Conservation (phyloP, 2,888 invertebrate species). For the Eudasyphora cyanicolor region DNA sequence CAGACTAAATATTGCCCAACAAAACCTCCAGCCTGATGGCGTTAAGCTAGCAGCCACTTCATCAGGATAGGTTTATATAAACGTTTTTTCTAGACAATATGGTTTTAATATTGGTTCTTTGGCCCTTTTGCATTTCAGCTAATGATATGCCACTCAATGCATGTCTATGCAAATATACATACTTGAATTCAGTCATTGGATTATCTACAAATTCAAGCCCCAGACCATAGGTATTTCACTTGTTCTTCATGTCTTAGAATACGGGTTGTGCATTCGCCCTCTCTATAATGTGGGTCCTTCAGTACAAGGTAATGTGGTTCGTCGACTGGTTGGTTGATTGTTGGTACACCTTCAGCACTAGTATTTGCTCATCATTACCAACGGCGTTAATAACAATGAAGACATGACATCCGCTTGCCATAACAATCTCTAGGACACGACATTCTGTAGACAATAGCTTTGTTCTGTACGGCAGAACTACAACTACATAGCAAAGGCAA, state of each 20-base stretch:
- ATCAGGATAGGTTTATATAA: no score
- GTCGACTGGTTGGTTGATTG: neutral
- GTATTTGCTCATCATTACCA: conserved; percentile 52
- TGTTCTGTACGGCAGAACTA: no score
- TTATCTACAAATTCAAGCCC: neutral
- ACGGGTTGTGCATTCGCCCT: neutral
- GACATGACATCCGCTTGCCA: conserved; percentile 6
- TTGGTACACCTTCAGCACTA: neutral
- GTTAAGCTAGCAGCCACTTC: no score
- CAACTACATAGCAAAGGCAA: neutral
- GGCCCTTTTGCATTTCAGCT: no score
- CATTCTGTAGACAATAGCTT: neutral
- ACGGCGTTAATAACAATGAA: conserved; percentile 48
- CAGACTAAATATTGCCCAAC: no score
- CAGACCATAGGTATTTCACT: neutral
- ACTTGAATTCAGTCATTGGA: neutral
- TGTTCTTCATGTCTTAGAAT: neutral
- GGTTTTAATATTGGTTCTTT: no score
- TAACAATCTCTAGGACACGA: conserved; percentile 6
- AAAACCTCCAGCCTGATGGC: no score
- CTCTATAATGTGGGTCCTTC: neutral
- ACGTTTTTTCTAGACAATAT: no score
- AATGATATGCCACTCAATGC: no score
- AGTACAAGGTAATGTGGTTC: neutral
- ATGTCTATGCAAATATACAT: no score